Percentiles rank a stretch among this genome's conserved stretches.
Conservation (phyloP, 2,888 invertebrate species). For the Venustoraphidia nigricollis region DNA sequence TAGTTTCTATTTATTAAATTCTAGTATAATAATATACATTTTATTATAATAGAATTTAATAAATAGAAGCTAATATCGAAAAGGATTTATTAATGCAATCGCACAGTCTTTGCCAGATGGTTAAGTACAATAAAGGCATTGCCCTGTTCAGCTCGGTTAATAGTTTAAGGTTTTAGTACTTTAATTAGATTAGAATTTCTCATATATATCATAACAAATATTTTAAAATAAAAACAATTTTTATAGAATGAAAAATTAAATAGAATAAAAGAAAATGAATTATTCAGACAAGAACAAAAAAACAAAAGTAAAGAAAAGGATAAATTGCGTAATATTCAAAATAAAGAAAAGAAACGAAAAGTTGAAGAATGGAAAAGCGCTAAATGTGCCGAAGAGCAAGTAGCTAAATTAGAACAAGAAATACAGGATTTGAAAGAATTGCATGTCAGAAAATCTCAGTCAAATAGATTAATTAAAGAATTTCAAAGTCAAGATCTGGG, state of each 20-base stretch:
- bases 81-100: too few relatives aligned
- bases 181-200: too few relatives aligned
- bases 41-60: too few relatives aligned
- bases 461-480: constrained; percentile 24
- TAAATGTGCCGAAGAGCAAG: constrained; percentile 10
- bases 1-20: too few relatives aligned
- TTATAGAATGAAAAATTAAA: background rate
- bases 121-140: too few relatives aligned
- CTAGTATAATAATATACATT: too few relatives aligned
- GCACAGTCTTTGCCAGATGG: too few relatives aligned
- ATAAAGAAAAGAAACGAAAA: constrained; percentile 15
- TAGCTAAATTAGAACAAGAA: constrained; percentile 12
- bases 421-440: constrained; percentile 12
- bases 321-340: constrained; percentile 5
- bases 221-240: background rate
- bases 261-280: background rate
- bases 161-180: too few relatives aligned
- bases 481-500: constrained; percentile 23
- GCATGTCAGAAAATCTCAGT: constrained; percentile 15
- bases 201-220: too few relatives aligned
- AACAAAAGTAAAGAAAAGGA: constrained; percentile 13
- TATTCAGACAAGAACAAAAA: constrained; percentile 10
- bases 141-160: too few relatives aligned
- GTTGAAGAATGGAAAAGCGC: constrained; percentile 16
- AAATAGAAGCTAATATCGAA: too few relatives aligned